These are phyloP conservation scores for Gnatocerus cornutus DNA, from an alignment of 2,888 invertebrate species.

Conservation along the genomic window DNA sequence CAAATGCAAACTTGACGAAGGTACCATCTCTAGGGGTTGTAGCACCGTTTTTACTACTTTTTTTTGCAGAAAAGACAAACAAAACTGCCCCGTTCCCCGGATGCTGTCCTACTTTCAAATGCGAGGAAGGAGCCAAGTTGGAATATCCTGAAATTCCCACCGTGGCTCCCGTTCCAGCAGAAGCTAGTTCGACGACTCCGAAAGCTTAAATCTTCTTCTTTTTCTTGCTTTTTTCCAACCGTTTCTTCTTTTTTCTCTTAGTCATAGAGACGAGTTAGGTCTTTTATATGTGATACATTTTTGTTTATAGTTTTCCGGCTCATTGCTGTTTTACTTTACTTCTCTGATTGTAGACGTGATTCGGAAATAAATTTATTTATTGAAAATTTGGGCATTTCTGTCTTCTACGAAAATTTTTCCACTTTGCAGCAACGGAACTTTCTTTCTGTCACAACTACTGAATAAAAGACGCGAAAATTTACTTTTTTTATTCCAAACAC, in stretches of 20 bases:
- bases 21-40: slow-evolving; percentile 57
- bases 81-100: slow-evolving; percentile 91
- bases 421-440: background rate
- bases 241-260: slow-evolving; percentile 50
- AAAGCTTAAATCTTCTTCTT: slow-evolving; percentile 57
- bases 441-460: no score
- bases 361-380: slow-evolving; percentile 49
- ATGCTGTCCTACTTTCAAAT: slow-evolving; percentile 90
- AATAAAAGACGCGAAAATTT: no score
- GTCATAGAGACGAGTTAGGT: slow-evolving; percentile 41
- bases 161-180: slow-evolving; percentile 68
- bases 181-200: slow-evolving; percentile 58
- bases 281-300: slow-evolving; percentile 43
- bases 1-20: slow-evolving; percentile 87
- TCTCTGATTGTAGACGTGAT: slow-evolving; percentile 39
- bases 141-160: slow-evolving; percentile 88
- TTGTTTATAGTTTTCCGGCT: slow-evolving; percentile 38
- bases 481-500: no score
- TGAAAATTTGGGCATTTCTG: slow-evolving; percentile 7
- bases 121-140: slow-evolving; percentile 88
- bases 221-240: slow-evolving; percentile 18
- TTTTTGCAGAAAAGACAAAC: slow-evolving; percentile 84
- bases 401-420: no score
- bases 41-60: slow-evolving; percentile 27
- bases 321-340: slow-evolving; percentile 28